These are phyloP conservation scores for Cyclophora punctaria DNA, from an alignment of 2,888 invertebrate genomes.

Conservation along the genomic window DNA sequence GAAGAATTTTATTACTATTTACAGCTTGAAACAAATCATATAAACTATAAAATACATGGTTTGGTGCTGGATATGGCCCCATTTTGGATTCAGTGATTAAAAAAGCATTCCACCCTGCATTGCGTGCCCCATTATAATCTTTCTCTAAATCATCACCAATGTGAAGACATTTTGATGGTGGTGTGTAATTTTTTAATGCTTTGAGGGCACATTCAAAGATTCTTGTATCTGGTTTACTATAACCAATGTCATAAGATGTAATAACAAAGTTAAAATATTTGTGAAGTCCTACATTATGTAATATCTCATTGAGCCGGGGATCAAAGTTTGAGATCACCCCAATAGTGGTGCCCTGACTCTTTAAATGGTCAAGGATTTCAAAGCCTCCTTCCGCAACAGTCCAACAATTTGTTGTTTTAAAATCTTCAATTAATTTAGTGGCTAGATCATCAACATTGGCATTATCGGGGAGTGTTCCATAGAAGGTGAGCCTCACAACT, in stretches of 20 bases:
- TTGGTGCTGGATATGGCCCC: conserved; percentile 23
- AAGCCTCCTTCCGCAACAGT: conserved; percentile 76
- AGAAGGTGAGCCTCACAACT: conserved; percentile 79
- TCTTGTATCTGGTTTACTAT: conserved; percentile 82
- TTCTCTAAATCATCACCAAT: conserved; percentile 85
- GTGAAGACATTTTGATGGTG: conserved; percentile 82
- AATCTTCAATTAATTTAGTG: conserved; percentile 79
- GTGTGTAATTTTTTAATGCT: conserved; percentile 49
- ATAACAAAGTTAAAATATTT: conserved; percentile 87
- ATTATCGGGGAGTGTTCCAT: conserved; percentile 53
- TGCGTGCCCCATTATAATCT: conserved; percentile 86
- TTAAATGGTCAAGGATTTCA: conserved; percentile 78
- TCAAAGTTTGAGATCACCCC: conserved; percentile 94
- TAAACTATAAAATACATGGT: conserved; percentile 43
- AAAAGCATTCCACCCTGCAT: conserved; percentile 84
- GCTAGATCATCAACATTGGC: conserved; percentile 58
- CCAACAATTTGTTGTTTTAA: conserved; percentile 84
- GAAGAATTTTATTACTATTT: conserved; percentile 23
- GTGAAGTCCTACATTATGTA: conserved; percentile 78
- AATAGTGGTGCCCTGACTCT: conserved; percentile 58
- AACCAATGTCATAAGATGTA: conserved; percentile 83
- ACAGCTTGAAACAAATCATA: conserved; percentile 35
- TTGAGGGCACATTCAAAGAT: conserved; percentile 82
- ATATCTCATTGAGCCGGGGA: conserved; percentile 81
- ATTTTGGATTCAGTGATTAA: conserved; percentile 28